These are phyloP conservation scores for Dichetophora obliterata DNA, from an alignment of 2,888 invertebrate species.

Conservation along the genomic window DNA sequence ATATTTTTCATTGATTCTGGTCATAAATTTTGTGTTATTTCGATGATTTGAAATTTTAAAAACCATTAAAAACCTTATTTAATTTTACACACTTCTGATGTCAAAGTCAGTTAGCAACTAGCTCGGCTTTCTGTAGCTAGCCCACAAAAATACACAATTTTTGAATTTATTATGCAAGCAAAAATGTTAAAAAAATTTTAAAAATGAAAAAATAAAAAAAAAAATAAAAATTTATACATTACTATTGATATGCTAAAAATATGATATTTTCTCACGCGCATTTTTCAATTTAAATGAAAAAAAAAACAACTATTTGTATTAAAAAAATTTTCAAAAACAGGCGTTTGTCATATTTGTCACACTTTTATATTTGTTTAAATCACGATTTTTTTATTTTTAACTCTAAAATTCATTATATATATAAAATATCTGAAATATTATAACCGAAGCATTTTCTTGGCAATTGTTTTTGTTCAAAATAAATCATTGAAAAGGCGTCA, in stretches of 20 bases:
- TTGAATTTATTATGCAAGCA: constrained; percentile 48
- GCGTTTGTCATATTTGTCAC: neutral
- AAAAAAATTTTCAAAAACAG: neutral
- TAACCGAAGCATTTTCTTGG: too few relatives aligned
- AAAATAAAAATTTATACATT: constrained; percentile 24
- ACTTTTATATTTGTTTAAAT: constrained; percentile 7
- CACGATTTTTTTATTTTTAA: constrained; percentile 3
- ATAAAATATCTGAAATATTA: neutral
- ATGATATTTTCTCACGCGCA: constrained; percentile 37
- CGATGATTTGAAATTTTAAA: neutral
- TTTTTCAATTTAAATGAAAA: constrained; percentile 1
- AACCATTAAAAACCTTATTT: neutral
- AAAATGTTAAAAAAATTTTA: constrained; percentile 41
- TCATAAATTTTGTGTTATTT: too few relatives aligned
- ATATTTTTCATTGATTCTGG: too few relatives aligned
- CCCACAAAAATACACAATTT: constrained; percentile 37
- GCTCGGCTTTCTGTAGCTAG: constrained; percentile 17
- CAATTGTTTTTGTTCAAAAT: neutral
- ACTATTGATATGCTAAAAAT: constrained; percentile 29
- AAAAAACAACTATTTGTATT: neutral
- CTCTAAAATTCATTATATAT: neutral
- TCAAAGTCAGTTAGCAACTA: constrained; percentile 8
- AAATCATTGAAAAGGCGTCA: constrained; percentile 15
- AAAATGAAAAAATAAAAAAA: constrained; percentile 35
- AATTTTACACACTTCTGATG: constrained; percentile 10